Evolutionary conservation across 2,888 invertebrate species (phyloP), one percentile per base, ranked within the genome.

Genomic region (Caenorhabditis imperialis): DNA sequence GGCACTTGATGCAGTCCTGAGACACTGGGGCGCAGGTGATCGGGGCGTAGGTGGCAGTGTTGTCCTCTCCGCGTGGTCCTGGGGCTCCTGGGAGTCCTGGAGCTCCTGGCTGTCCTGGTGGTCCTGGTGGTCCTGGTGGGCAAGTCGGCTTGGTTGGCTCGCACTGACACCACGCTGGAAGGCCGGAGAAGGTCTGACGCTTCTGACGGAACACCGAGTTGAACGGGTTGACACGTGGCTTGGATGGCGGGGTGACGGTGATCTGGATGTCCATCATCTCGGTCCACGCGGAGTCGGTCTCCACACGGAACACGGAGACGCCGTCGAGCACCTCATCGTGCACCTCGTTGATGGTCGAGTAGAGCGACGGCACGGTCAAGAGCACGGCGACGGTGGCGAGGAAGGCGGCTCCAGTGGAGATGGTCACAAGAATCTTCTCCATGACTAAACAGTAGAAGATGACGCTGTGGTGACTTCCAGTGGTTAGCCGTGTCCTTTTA

Each of bases 251-350:
- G 30, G 83, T 78, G 30, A 86, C 86, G 25, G 76, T 58, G 58
- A 85, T 70, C 65, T 85, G 84, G 40, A 84, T 69, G 61, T 85
- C 81, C 83, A 84, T 85, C 74, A 84, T 77, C 50, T 83, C 76
- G 38, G 77, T 75, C 84, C 84, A 84, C n/a, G 83, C 84, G 40
- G 50, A 33, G 35, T 30, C 61, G 47, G 61, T 42, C 42, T 44
- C 48, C 7, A 23, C 35, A 8, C 58, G 84, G 74, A 84, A 84
- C 48, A 81, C 79, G 23, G 37, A 37, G 10, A 53, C 53, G 18
- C 53, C 35, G 7, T 53, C 53, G 8, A 53, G 25, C 0, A 73
- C 63, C 60, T 74, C 74, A 57, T 74, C 69, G 45, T 69, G 69
- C 22, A 79, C 58, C 62, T 81, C 82, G 70, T 82, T 82, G 82